Evolutionary conservation across 2,888 invertebrate genomes (phyloP).

Genomic region (Hesperia comma): DNA sequence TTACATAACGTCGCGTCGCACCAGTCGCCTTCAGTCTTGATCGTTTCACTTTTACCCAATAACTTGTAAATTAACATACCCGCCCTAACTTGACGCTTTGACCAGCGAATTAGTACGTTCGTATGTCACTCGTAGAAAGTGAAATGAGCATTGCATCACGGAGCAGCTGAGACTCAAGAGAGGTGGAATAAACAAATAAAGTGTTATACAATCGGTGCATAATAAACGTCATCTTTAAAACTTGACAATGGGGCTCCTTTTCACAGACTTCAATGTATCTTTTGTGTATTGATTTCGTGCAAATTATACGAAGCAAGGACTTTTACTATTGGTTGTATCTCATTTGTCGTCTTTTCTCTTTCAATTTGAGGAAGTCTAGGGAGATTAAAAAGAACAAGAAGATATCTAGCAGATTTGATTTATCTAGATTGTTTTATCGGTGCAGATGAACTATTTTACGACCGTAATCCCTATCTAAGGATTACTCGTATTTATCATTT

Average conservation of each 20-base stretch:
- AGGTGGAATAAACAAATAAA: conserved; percentile 11
- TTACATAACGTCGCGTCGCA: background rate
- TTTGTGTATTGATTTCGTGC: background rate
- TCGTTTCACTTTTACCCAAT: conserved; percentile 23
- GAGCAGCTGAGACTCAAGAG: conserved; percentile 5
- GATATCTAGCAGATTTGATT: too few relatives aligned
- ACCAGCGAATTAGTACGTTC: conserved; percentile 6
- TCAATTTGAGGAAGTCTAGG: too few relatives aligned
- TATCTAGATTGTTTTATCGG: too few relatives aligned
- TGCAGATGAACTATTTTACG: too few relatives aligned
- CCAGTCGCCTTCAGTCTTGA: conserved; percentile 2
- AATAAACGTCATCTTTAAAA: background rate
- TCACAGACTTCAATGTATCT: background rate
- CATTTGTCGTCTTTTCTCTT: too few relatives aligned
- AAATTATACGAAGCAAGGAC: background rate
- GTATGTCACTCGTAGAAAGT: conserved; percentile 18
- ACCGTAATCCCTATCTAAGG: too few relatives aligned
- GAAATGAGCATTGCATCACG: conserved; percentile 18
- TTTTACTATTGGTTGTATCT: too few relatives aligned
- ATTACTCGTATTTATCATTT: too few relatives aligned
- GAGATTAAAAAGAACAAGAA: too few relatives aligned
- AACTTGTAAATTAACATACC: conserved; percentile 23
- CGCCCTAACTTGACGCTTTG: conserved; percentile 20
- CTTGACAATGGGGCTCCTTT: too few relatives aligned
- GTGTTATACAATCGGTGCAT: background rate